These are phyloP conservation scores for Spizaetus ornatus DNA, from an alignment of 2,113 vertebrate species.

Conservation along the genomic window DNA sequence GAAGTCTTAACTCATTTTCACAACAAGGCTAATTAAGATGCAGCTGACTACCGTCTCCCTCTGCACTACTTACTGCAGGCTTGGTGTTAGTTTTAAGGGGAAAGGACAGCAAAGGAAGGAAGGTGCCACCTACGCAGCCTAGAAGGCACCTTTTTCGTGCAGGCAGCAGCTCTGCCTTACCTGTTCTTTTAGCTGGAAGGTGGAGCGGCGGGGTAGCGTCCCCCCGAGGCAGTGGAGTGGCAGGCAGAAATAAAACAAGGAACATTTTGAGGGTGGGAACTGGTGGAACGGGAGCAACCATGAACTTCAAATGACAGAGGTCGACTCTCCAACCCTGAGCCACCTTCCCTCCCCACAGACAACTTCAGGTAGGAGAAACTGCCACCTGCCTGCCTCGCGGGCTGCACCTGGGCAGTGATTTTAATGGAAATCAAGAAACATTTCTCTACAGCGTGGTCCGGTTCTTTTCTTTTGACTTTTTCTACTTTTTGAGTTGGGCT, in stretches of 20 bases:
- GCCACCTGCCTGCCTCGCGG: neutral
- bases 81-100: neutral
- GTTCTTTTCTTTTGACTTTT: neutral
- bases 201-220: neutral
- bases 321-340: neutral
- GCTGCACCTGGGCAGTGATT: neutral
- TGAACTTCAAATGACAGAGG: neutral
- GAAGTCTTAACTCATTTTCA: neutral
- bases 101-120: neutral
- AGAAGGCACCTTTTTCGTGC: neutral
- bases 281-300: neutral
- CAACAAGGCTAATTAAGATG: neutral
- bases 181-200: slow-evolving; percentile 47
- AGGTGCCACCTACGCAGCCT: neutral
- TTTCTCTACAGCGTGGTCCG: neutral
- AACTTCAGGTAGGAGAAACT: neutral
- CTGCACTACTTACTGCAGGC: neutral
- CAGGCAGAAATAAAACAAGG: slow-evolving; percentile 36
- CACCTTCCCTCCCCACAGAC: neutral
- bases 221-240: neutral
- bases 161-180: slow-evolving; percentile 39
- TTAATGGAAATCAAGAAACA: neutral
- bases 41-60: neutral
- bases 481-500: neutral
- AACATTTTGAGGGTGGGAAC: slow-evolving; percentile 22